Evolutionary conservation across 2,797 vertebrate species (phyloP).

Genomic region (Okamejei kenojei): DNA sequence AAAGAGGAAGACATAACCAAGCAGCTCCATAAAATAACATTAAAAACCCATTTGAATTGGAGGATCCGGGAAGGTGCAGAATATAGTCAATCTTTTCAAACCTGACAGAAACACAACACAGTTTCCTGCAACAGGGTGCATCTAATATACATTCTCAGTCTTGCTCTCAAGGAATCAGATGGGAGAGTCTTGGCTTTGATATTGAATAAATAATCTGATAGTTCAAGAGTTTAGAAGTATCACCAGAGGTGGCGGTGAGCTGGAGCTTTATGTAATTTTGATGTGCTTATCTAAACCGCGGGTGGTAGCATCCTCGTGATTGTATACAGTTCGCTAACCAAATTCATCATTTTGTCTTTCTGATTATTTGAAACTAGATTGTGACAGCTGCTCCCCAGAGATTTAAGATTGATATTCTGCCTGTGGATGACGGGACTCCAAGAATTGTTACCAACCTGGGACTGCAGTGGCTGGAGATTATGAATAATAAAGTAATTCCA

Average conservation of each 20-base stretch:
- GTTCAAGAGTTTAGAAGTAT: not conserved
- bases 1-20: not conserved
- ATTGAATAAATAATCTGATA: not conserved
- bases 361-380: slow-evolving; percentile 55
- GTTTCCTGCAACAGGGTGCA: not conserved
- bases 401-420: slow-evolving; percentile 81
- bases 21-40: not conserved
- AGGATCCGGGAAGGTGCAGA: not conserved
- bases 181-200: not conserved
- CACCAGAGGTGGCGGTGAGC: not conserved
- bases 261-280: not conserved
- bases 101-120: not conserved
- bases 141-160: not conserved
- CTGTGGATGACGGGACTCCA: slow-evolving; percentile 82
- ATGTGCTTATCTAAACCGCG: not conserved
- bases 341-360: not conserved
- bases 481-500: slow-evolving; percentile 73
- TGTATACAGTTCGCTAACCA: not conserved
- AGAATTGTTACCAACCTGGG: slow-evolving; percentile 86
- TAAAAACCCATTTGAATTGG: not conserved
- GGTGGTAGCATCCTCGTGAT: not conserved
- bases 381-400: slow-evolving; percentile 80
- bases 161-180: not conserved
- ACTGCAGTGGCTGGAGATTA: slow-evolving; percentile 88
- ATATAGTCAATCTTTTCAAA: no score